Evolutionary conservation across 2,888 invertebrate species (phyloP), one percentile per base, ranked within the genome.

Genomic region (Ormyrus rosae): DNA sequence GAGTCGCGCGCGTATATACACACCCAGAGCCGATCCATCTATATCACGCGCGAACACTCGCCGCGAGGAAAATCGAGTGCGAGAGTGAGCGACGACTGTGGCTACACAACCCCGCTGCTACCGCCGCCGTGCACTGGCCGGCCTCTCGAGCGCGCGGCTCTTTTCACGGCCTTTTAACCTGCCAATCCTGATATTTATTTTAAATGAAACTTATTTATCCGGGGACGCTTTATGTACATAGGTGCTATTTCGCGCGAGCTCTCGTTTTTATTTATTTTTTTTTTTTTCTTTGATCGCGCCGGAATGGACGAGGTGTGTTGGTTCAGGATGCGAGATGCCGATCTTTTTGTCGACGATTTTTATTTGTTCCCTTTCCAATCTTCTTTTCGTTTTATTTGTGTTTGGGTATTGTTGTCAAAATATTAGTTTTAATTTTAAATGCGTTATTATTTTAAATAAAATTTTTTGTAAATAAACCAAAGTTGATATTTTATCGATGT

Each of bases 121-220:
- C 0, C 4, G 34, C 34, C 4, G 34, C 34, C 2, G 19, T 34
- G 34, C 34, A 34, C 34, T 34, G 34, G 34, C 34, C 34, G 34
- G 34, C 34, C 34, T 34, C 34, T 34, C 34, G 34, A 34, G 34
- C 50, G 11, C 7, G 11, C 7, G 11, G 45, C 70, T 53, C 51
- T 61, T 71, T 71, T 71, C 71, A 51, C 53, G 19, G 61, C 63
- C 56, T 63, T 70, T 74, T 61, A 60, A 76, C 68, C 75, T 76
- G 76, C 69, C 76, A 76, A 63, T 69, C 76, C 76, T 69, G 55
- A 69, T 76, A 76, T 69, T 69, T 76, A 67, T 68, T 76, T 76
- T 68, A 48, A 13, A 60, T 56, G 53, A 51, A 53, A 68, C 60
- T 68, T 68, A 76, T 76, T 76, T 76, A 76, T 61, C 68, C 50